Evolutionary conservation across 2,797 vertebrate species (phyloP).

Genomic region (Arrhamphus sclerolepis): DNA sequence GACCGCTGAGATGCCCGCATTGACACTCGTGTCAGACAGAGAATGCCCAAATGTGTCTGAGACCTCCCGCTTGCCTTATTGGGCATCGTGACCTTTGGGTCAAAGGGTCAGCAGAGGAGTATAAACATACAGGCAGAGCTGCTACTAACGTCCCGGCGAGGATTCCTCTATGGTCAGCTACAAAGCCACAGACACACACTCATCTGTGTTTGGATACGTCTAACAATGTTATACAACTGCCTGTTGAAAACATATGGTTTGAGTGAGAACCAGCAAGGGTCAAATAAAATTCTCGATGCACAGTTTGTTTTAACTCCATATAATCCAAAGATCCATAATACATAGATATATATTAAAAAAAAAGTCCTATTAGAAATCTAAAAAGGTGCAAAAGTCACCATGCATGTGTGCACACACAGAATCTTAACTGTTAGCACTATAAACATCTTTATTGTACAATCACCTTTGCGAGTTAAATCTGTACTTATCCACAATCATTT

Average conservation of each 20-base stretch:
- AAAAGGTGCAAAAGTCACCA: slow-evolving; percentile 5
- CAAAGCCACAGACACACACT: slow-evolving; percentile 61
- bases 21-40: slow-evolving; percentile 48
- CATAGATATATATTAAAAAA: slow-evolving; percentile 13
- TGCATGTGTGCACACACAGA: slow-evolving; percentile 8
- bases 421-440: slow-evolving; percentile 5
- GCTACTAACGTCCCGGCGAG: slow-evolving; percentile 62
- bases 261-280: slow-evolving; percentile 60
- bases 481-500: no score
- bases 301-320: slow-evolving; percentile 42
- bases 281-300: slow-evolving; percentile 68
- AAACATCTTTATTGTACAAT: slow-evolving; percentile 4
- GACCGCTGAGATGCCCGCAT: slow-evolving; percentile 30
- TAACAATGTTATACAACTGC: slow-evolving; percentile 70
- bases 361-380: slow-evolving; percentile 8
- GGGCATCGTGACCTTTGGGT: slow-evolving; percentile 68
- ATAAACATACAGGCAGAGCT: slow-evolving; percentile 71
- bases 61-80: slow-evolving; percentile 58
- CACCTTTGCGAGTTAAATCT: no score
- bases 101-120: slow-evolving; percentile 66
- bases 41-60: slow-evolving; percentile 67
- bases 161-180: slow-evolving; percentile 64
- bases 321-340: slow-evolving; percentile 21
- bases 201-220: slow-evolving; percentile 74
- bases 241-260: slow-evolving; percentile 67